Base-by-base conservation (phyloP, 2,113 vertebrate genomes). In the Crocuta crocuta region DNA sequence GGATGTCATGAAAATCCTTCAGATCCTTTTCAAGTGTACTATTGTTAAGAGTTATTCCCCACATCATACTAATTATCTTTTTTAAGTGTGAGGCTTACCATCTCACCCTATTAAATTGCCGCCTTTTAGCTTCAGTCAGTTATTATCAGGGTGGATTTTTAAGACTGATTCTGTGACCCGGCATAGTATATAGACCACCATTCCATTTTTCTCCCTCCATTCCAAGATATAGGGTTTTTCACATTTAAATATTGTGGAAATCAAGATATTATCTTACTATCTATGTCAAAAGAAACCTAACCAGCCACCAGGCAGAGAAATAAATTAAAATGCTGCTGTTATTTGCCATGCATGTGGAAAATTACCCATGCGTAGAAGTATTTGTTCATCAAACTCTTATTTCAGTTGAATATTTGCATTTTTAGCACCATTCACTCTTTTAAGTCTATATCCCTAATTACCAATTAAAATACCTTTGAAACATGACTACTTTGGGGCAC, bases 301-400 rank as follows among this genome's bases (percentile, higher is more conserved):
- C n/a, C 63, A 89, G 55, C 33, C n/a, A 90, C 11, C 35, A 84
- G 12, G 45, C 55, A 88, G 70, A 96, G 43, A 80, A 94, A 85
- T 35, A 68, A 93, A 94, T 82, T 95, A 58, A 96, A 94, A 95
- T 81, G 61, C 74, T 63, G 5, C 19, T 74, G 15, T 84, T 88
- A 61, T 43, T 85, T 61, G 33, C 28, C 55, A 66, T 61, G 10
- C 55, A 50, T 23, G 8, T 80, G 71, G 48, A 48, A 94, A 97
- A 85, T 94, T 66, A 80, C 33, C 31, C 28, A 76, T 55, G 28
- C 78, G 73, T 33, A 48, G 31, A 95, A 50, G 35, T 70, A 70
- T 76, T 79, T 95, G 35, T 85, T 92, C 89, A 61, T 58, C 53
- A 55, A 61, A 94, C 81, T 66, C 78, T 80, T 68, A 39, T 39